Percentiles rank a stretch among this genome's conserved stretches.
phyloP scores from a whole-genome alignment of 1,140 invertebrate genomes.

The Oncopeltus fasciatus region DNA sequence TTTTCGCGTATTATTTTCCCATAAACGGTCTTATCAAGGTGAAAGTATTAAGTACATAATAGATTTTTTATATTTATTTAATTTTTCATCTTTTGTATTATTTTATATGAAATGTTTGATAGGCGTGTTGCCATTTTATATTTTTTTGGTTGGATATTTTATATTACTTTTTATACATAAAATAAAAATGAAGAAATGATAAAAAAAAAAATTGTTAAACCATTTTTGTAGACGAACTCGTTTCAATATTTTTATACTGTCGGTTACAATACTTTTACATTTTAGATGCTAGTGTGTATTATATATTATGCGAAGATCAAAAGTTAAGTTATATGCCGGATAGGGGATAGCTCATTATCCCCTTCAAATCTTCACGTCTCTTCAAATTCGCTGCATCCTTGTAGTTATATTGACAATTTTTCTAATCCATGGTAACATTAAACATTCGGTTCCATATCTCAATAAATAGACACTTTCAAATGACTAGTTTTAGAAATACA shows the following conservation, averaged over 20 bases:
- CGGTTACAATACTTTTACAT: conserved; percentile 18
- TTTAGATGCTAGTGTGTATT: conserved; percentile 15
- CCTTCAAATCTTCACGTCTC: conserved; percentile 5
- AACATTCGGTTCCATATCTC: conserved; percentile 7
- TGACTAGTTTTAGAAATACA: conserved; percentile 11
- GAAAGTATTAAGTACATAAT: conserved; percentile 18
- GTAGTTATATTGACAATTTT: conserved; percentile 8
- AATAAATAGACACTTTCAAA: conserved; percentile 10
- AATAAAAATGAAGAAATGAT: background rate
- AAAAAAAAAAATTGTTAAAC: conserved; percentile 11
- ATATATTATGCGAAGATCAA: conserved; percentile 7
- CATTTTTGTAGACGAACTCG: conserved; percentile 19
- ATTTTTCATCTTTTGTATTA: conserved; percentile 17
- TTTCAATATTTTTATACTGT: conserved; percentile 22
- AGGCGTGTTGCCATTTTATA: conserved; percentile 15
- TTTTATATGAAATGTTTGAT: conserved; percentile 16
- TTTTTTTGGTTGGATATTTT: conserved; percentile 16
- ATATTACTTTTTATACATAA: conserved; percentile 10
- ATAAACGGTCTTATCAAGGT: background rate
- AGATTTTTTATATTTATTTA: conserved; percentile 16
- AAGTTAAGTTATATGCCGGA: background rate
- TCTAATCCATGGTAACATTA: background rate
- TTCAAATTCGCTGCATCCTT: conserved; percentile 9
- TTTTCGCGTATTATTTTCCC: conserved; percentile 3
- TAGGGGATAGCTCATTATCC: background rate